phyloP scores from a whole-genome alignment of 2,888 invertebrate species.

The Lottia gigantea region DNA sequence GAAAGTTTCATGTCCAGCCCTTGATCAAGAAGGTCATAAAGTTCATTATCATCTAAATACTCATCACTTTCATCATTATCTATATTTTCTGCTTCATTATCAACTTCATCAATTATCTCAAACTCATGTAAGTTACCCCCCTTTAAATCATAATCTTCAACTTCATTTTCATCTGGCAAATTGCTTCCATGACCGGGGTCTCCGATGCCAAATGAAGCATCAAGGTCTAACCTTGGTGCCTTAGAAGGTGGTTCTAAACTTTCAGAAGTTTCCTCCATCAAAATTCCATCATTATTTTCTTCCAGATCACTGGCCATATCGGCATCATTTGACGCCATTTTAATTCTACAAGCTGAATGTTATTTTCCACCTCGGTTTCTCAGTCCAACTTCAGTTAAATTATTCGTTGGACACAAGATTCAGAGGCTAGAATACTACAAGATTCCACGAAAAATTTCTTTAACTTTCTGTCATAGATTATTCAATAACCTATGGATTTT shows the following conservation, averaged over 20 bases:
- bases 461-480: too few species aligned
- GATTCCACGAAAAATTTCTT: too few species aligned
- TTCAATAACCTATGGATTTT: too few species aligned
- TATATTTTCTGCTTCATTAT: constrained; percentile 30
- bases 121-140: constrained; percentile 33
- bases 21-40: constrained; percentile 55
- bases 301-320: neutral
- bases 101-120: constrained; percentile 48
- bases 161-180: neutral
- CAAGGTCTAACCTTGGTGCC: constrained; percentile 1
- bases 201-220: too few species aligned
- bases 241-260: constrained; percentile 16
- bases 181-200: neutral
- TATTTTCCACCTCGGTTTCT: neutral
- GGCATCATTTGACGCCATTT: neutral
- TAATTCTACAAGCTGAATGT: neutral
- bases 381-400: neutral
- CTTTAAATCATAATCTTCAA: neutral
- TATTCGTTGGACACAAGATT: constrained; percentile 1
- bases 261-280: neutral
- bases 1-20: constrained; percentile 41
- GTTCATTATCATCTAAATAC: constrained; percentile 51
- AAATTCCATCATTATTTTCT: neutral
- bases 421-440: neutral
- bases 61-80: constrained; percentile 30